phyloP scores from a whole-genome alignment of 2,888 invertebrate species.

The Metacarcinus magister region DNA sequence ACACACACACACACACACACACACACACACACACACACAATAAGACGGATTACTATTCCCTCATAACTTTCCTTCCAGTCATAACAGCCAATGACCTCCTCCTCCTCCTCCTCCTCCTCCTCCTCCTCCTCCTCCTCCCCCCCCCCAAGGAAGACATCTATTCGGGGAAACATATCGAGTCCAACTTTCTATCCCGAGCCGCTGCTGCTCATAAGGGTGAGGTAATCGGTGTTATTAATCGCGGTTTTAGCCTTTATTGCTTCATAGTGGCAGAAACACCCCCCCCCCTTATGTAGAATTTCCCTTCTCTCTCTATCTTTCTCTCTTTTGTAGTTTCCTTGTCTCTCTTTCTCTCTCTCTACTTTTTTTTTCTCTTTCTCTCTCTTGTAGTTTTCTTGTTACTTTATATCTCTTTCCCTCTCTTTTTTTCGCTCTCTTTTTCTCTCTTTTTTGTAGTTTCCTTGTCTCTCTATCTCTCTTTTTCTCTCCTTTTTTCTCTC shows the following conservation, averaged over 20 bases:
- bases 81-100: background rate
- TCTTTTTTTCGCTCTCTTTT: background rate
- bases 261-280: background rate
- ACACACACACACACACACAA: background rate
- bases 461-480: background rate
- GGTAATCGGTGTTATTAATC: background rate
- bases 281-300: too few relatives aligned
- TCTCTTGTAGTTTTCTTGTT: background rate
- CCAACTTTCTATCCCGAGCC: background rate
- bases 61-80: too few relatives aligned
- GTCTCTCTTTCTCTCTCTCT: slow-evolving; percentile 30
- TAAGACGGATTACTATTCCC: too few relatives aligned
- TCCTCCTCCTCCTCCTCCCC: background rate
- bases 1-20: background rate
- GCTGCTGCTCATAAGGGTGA: background rate
- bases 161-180: background rate
- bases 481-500: background rate
- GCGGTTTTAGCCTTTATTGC: background rate
- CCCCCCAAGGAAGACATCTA: background rate
- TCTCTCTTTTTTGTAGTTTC: background rate
- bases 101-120: background rate
- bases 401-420: background rate
- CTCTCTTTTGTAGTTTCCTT: background rate
- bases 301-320: background rate
- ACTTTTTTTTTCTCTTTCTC: background rate